Conservation (phyloP, 2,888 invertebrate genomes). For the Hecatera dysodea region DNA sequence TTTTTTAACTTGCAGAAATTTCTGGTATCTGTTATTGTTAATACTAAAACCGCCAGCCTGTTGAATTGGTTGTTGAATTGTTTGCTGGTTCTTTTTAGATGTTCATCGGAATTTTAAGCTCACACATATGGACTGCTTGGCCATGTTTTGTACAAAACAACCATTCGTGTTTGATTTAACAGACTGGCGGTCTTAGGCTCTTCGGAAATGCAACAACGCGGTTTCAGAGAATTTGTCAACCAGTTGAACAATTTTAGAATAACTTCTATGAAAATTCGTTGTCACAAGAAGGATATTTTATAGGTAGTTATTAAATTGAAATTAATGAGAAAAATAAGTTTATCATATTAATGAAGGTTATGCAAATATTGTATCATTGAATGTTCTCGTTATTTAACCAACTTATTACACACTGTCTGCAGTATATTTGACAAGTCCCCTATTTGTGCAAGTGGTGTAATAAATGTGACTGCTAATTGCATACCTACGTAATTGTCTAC, state of each 20-base stretch:
- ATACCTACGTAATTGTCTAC: slow-evolving; percentile 20
- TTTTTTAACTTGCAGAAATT: not conserved
- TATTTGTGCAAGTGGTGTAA: slow-evolving; percentile 39
- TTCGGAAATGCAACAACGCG: not conserved
- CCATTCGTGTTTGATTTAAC: not conserved
- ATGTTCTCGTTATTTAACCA: not conserved
- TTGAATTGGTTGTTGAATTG: no score
- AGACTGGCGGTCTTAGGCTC: not conserved
- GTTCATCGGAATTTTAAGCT: not conserved
- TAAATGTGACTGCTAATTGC: slow-evolving; percentile 37
- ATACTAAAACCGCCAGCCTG: not conserved
- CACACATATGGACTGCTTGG: not conserved
- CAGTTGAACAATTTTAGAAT: not conserved
- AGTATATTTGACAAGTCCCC: slow-evolving; percentile 10
- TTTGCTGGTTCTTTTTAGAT: not conserved
- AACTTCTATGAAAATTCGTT: not conserved
- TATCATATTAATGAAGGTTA: not conserved
- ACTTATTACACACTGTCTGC: not conserved
- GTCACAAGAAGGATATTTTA: no score
- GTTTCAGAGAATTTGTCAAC: not conserved
- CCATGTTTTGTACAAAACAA: not conserved
- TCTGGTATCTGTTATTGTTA: not conserved
- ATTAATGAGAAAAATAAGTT: not conserved
- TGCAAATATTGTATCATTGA: slow-evolving; percentile 5
- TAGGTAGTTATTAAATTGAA: no score